phyloP scores from a whole-genome alignment of 2,888 invertebrate species.

The Calliphora vomitoria region DNA sequence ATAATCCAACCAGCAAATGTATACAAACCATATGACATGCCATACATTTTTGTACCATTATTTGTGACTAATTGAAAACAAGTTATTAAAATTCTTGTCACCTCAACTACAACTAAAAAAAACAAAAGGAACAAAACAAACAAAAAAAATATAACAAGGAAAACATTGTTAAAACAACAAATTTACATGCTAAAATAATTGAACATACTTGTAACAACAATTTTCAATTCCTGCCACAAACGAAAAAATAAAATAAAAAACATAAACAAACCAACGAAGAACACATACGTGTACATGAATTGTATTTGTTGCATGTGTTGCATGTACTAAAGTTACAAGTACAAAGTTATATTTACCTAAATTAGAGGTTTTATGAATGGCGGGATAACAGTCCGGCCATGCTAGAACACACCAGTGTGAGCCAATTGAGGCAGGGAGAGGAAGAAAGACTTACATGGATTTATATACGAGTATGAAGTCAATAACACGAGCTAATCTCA shows the following conservation, averaged over 20 bases:
- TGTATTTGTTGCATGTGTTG: slow-evolving; percentile 66
- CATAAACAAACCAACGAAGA: background rate
- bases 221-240: slow-evolving; percentile 78
- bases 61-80: slow-evolving; percentile 75
- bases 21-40: slow-evolving; percentile 41
- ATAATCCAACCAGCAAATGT: slow-evolving; percentile 17
- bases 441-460: slow-evolving; percentile 13
- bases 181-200: slow-evolving; percentile 83
- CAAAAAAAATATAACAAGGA: slow-evolving; percentile 33
- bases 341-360: slow-evolving; percentile 59
- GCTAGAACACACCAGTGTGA: background rate
- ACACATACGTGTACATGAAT: slow-evolving; percentile 15
- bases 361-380: slow-evolving; percentile 45
- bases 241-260: background rate
- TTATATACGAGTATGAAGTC: slow-evolving; percentile 36
- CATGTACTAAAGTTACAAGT: slow-evolving; percentile 58
- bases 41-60: slow-evolving; percentile 67
- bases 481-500: slow-evolving; percentile 72
- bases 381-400: background rate
- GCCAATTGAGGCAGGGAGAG: background rate
- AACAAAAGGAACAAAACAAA: slow-evolving; percentile 28
- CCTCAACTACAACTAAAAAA: slow-evolving; percentile 53
- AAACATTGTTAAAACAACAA: slow-evolving; percentile 76
- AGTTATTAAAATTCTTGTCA: slow-evolving; percentile 76
- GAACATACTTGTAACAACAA: slow-evolving; percentile 79